Percentiles rank a stretch among this genome's conserved stretches.
Evolutionary conservation across 2,888 invertebrate species (phyloP).

Genomic region (Ischnura elegans): DNA sequence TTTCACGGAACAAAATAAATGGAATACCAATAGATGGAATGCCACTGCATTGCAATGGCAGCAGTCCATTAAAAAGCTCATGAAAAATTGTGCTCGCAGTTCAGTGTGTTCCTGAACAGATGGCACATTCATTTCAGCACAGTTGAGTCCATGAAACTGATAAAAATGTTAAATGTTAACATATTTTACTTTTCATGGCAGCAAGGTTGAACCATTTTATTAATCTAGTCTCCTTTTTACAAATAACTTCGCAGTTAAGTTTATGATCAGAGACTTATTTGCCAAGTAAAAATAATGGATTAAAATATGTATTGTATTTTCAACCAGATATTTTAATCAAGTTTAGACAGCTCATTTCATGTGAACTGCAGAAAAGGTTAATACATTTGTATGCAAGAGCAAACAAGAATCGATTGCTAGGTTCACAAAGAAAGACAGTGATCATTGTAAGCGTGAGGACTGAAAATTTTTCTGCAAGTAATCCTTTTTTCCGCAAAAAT

Average conservation of each 20-base stretch:
- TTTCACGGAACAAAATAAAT: background rate
- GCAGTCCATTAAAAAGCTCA: background rate
- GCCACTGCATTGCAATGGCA: background rate
- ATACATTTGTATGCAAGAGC: background rate
- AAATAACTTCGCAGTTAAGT: background rate
- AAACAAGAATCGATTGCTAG: background rate
- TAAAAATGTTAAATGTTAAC: background rate
- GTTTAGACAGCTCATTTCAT: background rate
- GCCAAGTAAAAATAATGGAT: no score
- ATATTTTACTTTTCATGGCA: background rate
- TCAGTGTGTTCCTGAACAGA: background rate
- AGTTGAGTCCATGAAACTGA: conserved; percentile 1
- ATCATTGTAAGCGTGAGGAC: background rate
- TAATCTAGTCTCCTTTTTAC: conserved; percentile 6
- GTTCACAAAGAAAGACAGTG: background rate
- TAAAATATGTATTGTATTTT: background rate
- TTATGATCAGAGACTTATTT: background rate
- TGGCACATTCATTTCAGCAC: background rate
- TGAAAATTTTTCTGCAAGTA: no score
- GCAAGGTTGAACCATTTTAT: background rate
- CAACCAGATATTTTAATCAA: background rate
- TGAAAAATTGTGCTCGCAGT: background rate
- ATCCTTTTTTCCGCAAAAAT: no score
- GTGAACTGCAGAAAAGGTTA: background rate
- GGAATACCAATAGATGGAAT: background rate